Evolutionary conservation across 2,797 vertebrate species (phyloP).

Genomic region (Lagodon rhomboides): DNA sequence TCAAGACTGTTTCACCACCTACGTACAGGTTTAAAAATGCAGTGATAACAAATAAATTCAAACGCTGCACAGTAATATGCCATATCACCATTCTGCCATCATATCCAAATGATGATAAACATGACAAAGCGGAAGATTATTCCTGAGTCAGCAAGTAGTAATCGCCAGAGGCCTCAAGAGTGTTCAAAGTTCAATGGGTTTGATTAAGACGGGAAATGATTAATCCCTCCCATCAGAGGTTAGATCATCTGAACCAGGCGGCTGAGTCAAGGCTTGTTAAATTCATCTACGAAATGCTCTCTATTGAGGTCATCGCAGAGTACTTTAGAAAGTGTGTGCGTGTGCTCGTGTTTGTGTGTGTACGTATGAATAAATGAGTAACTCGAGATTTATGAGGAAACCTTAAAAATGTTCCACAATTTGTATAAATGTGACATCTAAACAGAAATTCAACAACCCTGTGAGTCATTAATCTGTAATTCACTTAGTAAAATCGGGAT

Average conservation of each 20-base stretch:
- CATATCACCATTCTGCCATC: neutral
- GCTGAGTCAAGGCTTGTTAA: conserved; percentile 12
- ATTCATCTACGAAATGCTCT: conserved; percentile 10
- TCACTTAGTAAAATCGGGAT: neutral
- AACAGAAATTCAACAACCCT: neutral
- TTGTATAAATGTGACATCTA: neutral
- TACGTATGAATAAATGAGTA: neutral
- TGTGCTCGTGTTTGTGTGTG: neutral
- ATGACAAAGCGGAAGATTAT: neutral
- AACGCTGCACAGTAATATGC: neutral
- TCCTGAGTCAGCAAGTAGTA: neutral
- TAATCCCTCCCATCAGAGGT: conserved; percentile 36
- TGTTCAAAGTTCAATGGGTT: conserved; percentile 32
- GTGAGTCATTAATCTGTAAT: neutral
- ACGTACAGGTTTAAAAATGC: neutral
- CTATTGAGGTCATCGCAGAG: conserved; percentile 8
- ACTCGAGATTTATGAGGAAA: neutral
- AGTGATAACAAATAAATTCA: neutral
- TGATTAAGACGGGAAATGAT: conserved; percentile 42
- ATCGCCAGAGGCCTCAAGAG: conserved; percentile 5
- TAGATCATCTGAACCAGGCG: conserved; percentile 22
- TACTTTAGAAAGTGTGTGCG: conserved; percentile 4
- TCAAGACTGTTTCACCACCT: neutral
- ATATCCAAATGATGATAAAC: neutral
- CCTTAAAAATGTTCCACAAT: no score